Evolutionary conservation across 2,888 invertebrate species (phyloP), one percentile per base, ranked within the genome.

Genomic region (Liopterus haemorrhoidalis): DNA sequence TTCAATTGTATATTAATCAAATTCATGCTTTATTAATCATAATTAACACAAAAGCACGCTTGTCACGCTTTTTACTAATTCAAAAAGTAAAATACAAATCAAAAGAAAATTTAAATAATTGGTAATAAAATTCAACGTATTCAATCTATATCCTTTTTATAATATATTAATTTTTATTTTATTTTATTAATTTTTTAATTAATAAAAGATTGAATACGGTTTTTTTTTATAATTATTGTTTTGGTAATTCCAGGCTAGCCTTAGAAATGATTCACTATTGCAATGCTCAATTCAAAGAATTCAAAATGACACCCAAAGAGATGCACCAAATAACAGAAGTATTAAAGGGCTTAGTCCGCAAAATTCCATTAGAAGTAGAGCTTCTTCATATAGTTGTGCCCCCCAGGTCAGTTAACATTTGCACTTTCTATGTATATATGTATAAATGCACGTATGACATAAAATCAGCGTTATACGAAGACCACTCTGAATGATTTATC

Each of bases 241-340:
- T 44, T 33, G 42, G 38, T 50, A 33, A 50, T 61, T 61, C 52
- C 55, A 68, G 68, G 64, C 63, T 28, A 67, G 66, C 53, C 63
- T 75, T 20, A 67, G 75, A 42, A 78, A 78, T 60, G 76, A 77
- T 54, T 78, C 79, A 55, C 65, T 78, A 5, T 70, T 79, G 5
- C 68, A 79, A 28, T 74, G 76, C 27, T 74, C 78, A 4, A 75
- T 78, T 5, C 75, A 74, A 60, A 74, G 80, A 50, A 85, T 85
- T 56, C 81, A 84, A 61, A 85, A 85, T 62, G 83, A 86, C 59
- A 86, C 85, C 1, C 85, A 85, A 60, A 79, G 81, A 19, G 84
- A 81, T 57, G 67, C 76, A 25, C 78, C 79, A 5, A 80, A 82
- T 64, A 81, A 81, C 72, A 75, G 60, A 66, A 72, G 70, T 63